Percentiles rank a stretch among this genome's conserved stretches.
These are phyloP conservation scores for Malthinus flaveolus DNA, from an alignment of 2,888 invertebrate genomes.

Conservation along the genomic window DNA sequence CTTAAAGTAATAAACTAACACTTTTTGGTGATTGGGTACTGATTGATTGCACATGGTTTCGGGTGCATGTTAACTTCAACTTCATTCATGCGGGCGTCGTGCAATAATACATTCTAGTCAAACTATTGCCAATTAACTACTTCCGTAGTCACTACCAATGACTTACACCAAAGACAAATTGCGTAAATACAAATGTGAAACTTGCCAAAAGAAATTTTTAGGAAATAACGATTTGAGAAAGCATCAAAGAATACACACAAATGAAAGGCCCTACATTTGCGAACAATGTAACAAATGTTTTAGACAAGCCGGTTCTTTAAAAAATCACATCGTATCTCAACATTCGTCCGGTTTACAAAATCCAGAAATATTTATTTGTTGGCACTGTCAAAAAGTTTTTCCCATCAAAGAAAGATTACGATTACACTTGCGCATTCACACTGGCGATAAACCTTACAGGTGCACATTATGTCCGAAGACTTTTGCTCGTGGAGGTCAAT, in stretches of 20 bases:
- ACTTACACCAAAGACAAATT: constrained; percentile 55
- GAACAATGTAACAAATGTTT: constrained; percentile 65
- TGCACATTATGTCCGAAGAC: constrained; percentile 66
- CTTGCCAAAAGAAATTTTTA: constrained; percentile 67
- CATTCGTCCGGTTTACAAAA: constrained; percentile 56
- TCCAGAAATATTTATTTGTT: constrained; percentile 64
- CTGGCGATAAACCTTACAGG: constrained; percentile 69
- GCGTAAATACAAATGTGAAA: constrained; percentile 61
- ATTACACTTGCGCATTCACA: constrained; percentile 74
- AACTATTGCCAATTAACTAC: constrained; percentile 23
- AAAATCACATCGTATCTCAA: constrained; percentile 64
- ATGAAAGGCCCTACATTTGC: constrained; percentile 66
- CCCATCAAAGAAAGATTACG: constrained; percentile 74
- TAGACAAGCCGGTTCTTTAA: constrained; percentile 65
- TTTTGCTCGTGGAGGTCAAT: constrained; percentile 75
- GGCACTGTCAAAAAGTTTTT: constrained; percentile 76
- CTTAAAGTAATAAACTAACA: constrained; percentile 35
- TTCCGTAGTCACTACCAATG: constrained; percentile 48
- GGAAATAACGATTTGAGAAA: constrained; percentile 68
- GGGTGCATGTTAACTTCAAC: constrained; percentile 42
- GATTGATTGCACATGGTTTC: constrained; percentile 43
- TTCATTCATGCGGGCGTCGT: constrained; percentile 26
- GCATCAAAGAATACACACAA: constrained; percentile 68
- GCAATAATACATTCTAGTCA: constrained; percentile 36
- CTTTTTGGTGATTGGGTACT: constrained; percentile 48